Percentiles rank a stretch among this genome's conserved stretches.
phyloP scores from a whole-genome alignment of 2,113 vertebrate species.

The Paracyprichromis sp. region DNA sequence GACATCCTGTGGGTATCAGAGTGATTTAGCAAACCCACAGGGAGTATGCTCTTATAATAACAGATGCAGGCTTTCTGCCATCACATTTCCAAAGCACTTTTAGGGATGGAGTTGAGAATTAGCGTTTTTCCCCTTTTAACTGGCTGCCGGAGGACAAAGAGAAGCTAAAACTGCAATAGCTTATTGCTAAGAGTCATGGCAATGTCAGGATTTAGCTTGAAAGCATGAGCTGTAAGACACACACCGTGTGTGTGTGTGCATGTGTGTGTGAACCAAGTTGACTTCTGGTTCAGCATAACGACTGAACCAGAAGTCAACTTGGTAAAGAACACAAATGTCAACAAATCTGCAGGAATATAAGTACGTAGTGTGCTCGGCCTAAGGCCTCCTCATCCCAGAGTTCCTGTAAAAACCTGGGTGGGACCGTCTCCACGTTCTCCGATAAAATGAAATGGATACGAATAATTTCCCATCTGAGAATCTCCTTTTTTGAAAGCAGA shows the following conservation, averaged over 20 bases:
- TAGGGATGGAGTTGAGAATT: background rate
- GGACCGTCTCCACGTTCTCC: background rate
- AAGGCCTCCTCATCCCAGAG: background rate
- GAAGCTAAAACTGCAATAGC: constrained; percentile 61
- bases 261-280: fast-evolving
- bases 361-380: fast-evolving
- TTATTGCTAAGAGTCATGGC: constrained; percentile 55
- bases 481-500: background rate
- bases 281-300: background rate
- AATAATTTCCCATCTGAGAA: background rate
- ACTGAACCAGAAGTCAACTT: background rate
- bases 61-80: constrained; percentile 54
- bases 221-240: background rate
- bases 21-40: constrained; percentile 33
- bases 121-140: background rate
- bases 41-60: constrained; percentile 52
- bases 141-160: constrained; percentile 2
- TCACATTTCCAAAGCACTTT: constrained; percentile 46
- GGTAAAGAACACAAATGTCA: background rate
- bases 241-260: background rate
- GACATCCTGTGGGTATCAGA: constrained; percentile 64
- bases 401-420: background rate
- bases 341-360: background rate
- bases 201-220: constrained; percentile 34
- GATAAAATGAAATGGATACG: background rate